Evolutionary conservation across 2,888 invertebrate genomes (phyloP).

Genomic region (Ichneumoninae sp.): DNA sequence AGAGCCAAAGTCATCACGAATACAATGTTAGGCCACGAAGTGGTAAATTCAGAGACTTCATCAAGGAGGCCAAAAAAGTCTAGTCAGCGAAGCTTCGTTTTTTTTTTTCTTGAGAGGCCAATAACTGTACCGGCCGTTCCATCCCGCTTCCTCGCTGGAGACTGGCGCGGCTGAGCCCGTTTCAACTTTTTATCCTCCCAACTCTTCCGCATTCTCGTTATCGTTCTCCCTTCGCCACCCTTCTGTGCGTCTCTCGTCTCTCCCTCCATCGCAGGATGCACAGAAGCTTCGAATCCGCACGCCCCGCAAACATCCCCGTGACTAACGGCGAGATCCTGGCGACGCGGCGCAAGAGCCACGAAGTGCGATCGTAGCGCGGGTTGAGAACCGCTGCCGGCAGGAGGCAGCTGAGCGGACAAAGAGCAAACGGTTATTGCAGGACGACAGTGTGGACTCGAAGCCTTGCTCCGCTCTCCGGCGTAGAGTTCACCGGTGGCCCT

Average conservation of each 20-base stretch:
- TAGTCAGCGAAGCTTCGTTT: neutral
- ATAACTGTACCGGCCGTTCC: slow-evolving; percentile 1
- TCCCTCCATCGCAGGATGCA: neutral
- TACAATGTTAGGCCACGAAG: too few species aligned
- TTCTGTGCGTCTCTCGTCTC: neutral
- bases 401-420: slow-evolving; percentile 84
- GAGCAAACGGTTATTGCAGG: slow-evolving; percentile 83
- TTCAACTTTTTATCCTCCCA: slow-evolving; percentile 9
- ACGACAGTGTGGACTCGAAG: slow-evolving; percentile 72
- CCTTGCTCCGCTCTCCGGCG: slow-evolving; percentile 40
- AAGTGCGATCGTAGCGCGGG: slow-evolving; percentile 1
- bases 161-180: slow-evolving; percentile 3
- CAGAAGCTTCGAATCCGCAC: neutral
- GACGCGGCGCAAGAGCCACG: neutral
- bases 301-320: neutral
- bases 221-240: slow-evolving; percentile 24
- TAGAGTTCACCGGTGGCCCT: slow-evolving; percentile 63
- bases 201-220: slow-evolving; percentile 55
- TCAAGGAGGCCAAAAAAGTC: neutral
- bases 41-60: neutral
- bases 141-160: slow-evolving; percentile 1
- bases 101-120: slow-evolving; percentile 24
- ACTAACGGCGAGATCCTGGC: neutral
- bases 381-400: slow-evolving; percentile 80
- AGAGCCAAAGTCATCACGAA: too few species aligned